A percentile compares a stretch with the other conserved stretches of the same genome.
phyloP scores from a whole-genome alignment of 2,797 vertebrate species.

The Gallinago solitaria region DNA sequence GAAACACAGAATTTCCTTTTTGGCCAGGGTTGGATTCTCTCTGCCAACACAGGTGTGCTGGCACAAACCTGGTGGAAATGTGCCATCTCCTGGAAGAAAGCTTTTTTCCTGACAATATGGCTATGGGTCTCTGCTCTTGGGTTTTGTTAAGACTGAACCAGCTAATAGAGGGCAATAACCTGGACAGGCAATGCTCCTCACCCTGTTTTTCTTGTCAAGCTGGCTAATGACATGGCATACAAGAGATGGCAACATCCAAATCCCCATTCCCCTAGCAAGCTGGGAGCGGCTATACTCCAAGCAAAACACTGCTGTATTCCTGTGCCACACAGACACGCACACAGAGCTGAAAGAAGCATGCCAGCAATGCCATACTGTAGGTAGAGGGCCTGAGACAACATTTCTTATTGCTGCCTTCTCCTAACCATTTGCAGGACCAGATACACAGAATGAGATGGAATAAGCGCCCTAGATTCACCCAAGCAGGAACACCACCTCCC shows the following conservation, averaged over 20 bases:
- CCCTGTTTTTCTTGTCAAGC: background rate
- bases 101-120: background rate
- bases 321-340: background rate
- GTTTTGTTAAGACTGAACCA: background rate
- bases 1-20: background rate
- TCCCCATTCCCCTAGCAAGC: background rate
- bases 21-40: background rate
- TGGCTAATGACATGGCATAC: background rate
- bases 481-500: background rate
- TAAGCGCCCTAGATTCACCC: background rate
- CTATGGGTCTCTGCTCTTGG: background rate
- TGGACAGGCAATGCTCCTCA: background rate
- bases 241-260: background rate
- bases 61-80: background rate
- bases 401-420: background rate
- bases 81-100: constrained; percentile 6
- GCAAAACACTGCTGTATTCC: background rate
- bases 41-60: background rate
- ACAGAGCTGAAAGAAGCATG: background rate
- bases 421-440: background rate
- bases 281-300: background rate
- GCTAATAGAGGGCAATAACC: background rate
- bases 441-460: background rate
- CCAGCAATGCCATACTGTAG: background rate
- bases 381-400: background rate